A percentile compares a stretch with the other conserved stretches of the same genome.
These are phyloP conservation scores for Odontocerum albicorne DNA, from an alignment of 2,888 invertebrate species.

Conservation along the genomic window DNA sequence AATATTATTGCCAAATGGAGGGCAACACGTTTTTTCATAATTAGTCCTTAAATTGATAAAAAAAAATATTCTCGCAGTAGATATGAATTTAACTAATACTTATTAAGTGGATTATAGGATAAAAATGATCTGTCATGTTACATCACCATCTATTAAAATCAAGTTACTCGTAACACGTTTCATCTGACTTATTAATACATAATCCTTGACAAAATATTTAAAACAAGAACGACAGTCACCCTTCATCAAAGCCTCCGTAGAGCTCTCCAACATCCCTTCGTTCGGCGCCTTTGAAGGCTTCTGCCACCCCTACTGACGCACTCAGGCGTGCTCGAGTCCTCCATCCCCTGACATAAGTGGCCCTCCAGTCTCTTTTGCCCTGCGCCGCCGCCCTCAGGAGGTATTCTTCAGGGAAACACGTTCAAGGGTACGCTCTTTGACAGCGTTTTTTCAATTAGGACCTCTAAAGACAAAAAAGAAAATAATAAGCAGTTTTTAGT, in stretches of 20 bases:
- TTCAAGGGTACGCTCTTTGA: background rate
- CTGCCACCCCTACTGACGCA: background rate
- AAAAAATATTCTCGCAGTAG: too few species aligned
- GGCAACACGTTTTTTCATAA: too few species aligned
- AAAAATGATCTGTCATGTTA: too few species aligned
- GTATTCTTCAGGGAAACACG: slow-evolving; percentile 2
- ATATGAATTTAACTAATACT: too few species aligned
- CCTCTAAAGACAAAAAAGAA: background rate
- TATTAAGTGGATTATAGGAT: too few species aligned
- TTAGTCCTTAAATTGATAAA: too few species aligned
- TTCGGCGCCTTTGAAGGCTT: background rate
- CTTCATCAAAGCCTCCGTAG: background rate
- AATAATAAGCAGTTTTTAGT: background rate
- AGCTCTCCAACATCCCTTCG: background rate
- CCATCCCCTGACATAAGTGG: slow-evolving; percentile 3
- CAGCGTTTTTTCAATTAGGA: background rate
- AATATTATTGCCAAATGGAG: too few species aligned
- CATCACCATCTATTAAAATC: too few species aligned
- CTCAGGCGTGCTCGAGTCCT: background rate
- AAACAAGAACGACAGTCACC: too few species aligned
- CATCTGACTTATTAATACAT: too few species aligned
- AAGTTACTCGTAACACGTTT: background rate
- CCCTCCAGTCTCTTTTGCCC: slow-evolving; percentile 15
- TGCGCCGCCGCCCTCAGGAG: slow-evolving; percentile 12
- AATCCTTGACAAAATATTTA: too few species aligned